Evolutionary conservation across 2,113 vertebrate genomes (phyloP).

Genomic region (Neodontobutis hainanensis): DNA sequence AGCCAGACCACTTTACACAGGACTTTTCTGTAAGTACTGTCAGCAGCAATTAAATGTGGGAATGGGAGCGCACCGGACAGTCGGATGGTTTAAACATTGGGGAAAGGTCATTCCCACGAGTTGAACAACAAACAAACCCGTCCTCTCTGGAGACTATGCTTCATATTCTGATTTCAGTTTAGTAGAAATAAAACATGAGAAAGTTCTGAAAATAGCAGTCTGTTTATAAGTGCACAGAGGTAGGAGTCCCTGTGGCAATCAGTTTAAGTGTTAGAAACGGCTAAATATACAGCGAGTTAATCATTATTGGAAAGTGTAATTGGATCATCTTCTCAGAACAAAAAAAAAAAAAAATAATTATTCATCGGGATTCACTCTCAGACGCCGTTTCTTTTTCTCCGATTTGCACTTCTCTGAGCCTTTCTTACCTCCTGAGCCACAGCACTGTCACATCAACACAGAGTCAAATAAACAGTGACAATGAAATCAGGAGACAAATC

Average conservation of each 20-base stretch:
- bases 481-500: slow-evolving; percentile 66
- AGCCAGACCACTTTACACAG: slow-evolving; percentile 73
- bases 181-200: neutral
- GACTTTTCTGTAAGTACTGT: slow-evolving; percentile 70
- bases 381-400: slow-evolving; percentile 58
- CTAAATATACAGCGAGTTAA: slow-evolving; percentile 65
- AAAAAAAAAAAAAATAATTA: slow-evolving; percentile 72
- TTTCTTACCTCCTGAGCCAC: slow-evolving; percentile 63
- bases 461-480: slow-evolving; percentile 70
- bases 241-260: slow-evolving; percentile 49
- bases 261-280: slow-evolving; percentile 31
- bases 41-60: slow-evolving; percentile 64
- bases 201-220: neutral
- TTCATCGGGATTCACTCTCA: slow-evolving; percentile 56
- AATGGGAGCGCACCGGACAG: slow-evolving; percentile 46
- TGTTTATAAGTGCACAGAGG: slow-evolving; percentile 9
- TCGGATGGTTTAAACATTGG: slow-evolving; percentile 28
- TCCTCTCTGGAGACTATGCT: slow-evolving; percentile 19
- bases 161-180: slow-evolving; percentile 6
- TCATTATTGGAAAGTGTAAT: slow-evolving; percentile 68
- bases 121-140: slow-evolving; percentile 17
- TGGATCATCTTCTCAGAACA: slow-evolving; percentile 70
- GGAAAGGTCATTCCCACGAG: slow-evolving; percentile 60
- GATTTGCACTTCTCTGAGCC: slow-evolving; percentile 54
- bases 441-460: slow-evolving; percentile 57